Evolutionary conservation across 1,140 invertebrate species (phyloP).

Genomic region (Drosophila pectinifera): DNA sequence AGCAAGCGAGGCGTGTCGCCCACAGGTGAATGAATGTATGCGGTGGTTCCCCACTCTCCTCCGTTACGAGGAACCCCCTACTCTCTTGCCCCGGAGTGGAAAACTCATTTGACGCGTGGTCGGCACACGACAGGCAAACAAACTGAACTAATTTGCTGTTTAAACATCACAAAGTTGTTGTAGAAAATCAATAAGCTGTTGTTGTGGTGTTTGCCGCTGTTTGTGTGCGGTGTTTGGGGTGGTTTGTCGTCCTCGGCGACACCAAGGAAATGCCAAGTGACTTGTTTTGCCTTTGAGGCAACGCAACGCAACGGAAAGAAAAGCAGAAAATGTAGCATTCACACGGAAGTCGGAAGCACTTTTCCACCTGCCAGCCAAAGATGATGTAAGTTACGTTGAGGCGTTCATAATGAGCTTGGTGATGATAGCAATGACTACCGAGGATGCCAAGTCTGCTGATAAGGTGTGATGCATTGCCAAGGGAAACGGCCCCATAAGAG

Average conservation of each 20-base stretch:
- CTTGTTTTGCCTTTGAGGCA: slow-evolving; percentile 46
- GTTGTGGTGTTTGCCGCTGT: slow-evolving; percentile 25
- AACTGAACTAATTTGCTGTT: slow-evolving; percentile 38
- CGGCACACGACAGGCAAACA: slow-evolving; percentile 47
- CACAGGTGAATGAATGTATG: slow-evolving; percentile 31
- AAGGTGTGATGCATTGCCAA: slow-evolving; percentile 3
- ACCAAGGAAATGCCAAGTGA: slow-evolving; percentile 34
- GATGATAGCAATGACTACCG: slow-evolving; percentile 25
- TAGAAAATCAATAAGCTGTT: slow-evolving; percentile 45
- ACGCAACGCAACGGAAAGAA: slow-evolving; percentile 1
- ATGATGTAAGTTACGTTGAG: slow-evolving; percentile 45
- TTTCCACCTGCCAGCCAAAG: slow-evolving; percentile 45
- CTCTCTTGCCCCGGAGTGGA: slow-evolving; percentile 1
- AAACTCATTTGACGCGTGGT: slow-evolving; percentile 42
- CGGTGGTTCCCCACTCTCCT: not conserved
- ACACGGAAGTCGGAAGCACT: slow-evolving; percentile 72
- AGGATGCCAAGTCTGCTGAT: not conserved
- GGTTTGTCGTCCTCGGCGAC: slow-evolving; percentile 23
- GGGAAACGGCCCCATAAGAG: not conserved
- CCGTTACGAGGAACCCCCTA: not conserved
- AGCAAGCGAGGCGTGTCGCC: slow-evolving; percentile 50
- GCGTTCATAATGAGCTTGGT: slow-evolving; percentile 21
- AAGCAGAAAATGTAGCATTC: slow-evolving; percentile 39
- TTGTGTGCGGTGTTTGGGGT: slow-evolving; percentile 14
- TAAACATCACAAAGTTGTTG: slow-evolving; percentile 40